A percentile compares a stretch with the other conserved stretches of the same genome.
phyloP scores from a whole-genome alignment of 2,888 invertebrate genomes.

The Smittia sp. region DNA sequence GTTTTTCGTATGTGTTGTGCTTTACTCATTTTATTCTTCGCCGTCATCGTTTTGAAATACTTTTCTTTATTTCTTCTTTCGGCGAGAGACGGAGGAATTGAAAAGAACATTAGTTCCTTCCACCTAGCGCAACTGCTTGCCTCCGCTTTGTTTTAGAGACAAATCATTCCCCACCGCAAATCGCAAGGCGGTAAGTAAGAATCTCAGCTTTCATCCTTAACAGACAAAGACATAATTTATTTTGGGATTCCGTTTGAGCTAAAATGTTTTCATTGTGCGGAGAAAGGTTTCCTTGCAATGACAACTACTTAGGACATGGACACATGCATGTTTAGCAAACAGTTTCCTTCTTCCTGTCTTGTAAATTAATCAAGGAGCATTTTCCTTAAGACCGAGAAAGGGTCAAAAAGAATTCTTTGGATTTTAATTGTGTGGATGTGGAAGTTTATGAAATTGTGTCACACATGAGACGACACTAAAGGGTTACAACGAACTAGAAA shows the following conservation, averaged over 20 bases:
- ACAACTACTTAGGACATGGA: conserved; percentile 6
- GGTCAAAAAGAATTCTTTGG: neutral
- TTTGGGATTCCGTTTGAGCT: neutral
- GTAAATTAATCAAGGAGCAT: conserved; percentile 6
- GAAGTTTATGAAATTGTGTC: too few relatives aligned
- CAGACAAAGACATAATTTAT: conserved; percentile 4
- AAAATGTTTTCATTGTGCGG: neutral
- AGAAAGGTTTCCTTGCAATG: neutral
- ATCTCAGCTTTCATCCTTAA: neutral
- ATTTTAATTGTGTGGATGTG: too few relatives aligned
- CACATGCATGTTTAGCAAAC: neutral
- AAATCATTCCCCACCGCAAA: neutral
- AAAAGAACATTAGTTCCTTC: conserved; percentile 19
- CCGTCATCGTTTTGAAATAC: conserved; percentile 34
- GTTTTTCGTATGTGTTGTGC: conserved; percentile 39
- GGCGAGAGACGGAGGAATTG: conserved; percentile 5
- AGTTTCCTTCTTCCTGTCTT: conserved; percentile 8
- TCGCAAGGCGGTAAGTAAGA: too few relatives aligned
- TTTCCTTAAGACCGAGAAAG: neutral
- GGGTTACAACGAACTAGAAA: too few relatives aligned
- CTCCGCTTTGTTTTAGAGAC: neutral
- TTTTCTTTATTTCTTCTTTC: conserved; percentile 16
- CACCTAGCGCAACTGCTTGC: neutral
- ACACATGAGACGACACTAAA: too few relatives aligned
- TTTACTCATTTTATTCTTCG: conserved; percentile 39